A percentile compares a stretch with the other conserved stretches of the same genome.
Evolutionary conservation across 2,113 vertebrate genomes (phyloP).

Genomic region (Pitta sordida): DNA sequence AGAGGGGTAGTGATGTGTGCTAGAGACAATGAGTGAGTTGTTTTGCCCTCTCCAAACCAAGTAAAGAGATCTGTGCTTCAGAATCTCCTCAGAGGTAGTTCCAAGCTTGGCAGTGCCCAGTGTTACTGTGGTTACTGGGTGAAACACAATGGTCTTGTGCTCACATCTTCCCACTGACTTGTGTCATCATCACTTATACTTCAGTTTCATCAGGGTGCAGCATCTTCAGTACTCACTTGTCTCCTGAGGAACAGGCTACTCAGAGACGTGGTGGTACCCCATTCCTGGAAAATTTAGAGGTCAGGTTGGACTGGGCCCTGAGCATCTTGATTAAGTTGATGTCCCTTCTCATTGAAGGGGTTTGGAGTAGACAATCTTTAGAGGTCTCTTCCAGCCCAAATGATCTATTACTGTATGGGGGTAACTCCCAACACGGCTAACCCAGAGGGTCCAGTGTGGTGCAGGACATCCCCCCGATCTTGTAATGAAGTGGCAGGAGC

Average conservation of each 20-base stretch:
- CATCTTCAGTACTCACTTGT: rapidly evolving
- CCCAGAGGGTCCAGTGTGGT: neutral
- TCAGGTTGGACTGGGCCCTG: neutral
- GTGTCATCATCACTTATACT: neutral
- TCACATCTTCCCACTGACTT: neutral
- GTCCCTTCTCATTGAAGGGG: neutral
- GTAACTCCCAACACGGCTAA: neutral
- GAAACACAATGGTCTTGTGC: neutral
- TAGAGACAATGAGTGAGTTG: neutral
- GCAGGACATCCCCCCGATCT: rapidly evolving
- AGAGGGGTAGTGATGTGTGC: rapidly evolving
- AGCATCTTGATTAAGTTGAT: neutral
- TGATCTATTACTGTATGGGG: neutral
- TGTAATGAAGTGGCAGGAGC: rapidly evolving
- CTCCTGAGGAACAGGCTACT: neutral
- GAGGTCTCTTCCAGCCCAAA: neutral
- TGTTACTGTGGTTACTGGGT: rapidly evolving
- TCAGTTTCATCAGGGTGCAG: neutral
- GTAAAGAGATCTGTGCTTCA: neutral
- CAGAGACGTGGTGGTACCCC: rapidly evolving
- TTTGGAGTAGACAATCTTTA: neutral
- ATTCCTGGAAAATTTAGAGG: neutral
- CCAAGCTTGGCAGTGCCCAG: neutral
- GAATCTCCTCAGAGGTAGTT: neutral
- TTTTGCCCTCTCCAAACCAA: neutral